Conservation (phyloP, 1,140 invertebrate species). For the Drosophila truncata region DNA sequence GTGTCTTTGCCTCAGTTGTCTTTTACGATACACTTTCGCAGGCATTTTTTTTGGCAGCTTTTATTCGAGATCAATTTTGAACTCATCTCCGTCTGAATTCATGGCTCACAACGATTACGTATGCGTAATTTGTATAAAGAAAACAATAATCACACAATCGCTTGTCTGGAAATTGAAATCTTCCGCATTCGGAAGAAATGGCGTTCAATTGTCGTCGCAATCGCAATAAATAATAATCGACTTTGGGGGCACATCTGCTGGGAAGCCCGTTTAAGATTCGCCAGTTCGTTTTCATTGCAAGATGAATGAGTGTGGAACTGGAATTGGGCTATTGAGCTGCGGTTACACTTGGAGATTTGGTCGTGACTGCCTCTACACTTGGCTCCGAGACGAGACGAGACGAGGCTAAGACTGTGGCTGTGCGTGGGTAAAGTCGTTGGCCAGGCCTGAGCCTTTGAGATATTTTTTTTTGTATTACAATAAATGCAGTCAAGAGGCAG, state of each 20-base stretch:
- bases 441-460: constrained; percentile 11
- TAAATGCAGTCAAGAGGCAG: constrained; percentile 21
- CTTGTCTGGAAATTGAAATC: constrained; percentile 30
- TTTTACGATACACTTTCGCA: constrained; percentile 12
- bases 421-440: constrained; percentile 49
- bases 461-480: constrained; percentile 29
- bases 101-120: constrained; percentile 32
- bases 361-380: constrained; percentile 45
- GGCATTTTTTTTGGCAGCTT: too few relatives aligned
- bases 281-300: constrained; percentile 19
- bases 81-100: constrained; percentile 15
- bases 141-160: constrained; percentile 32
- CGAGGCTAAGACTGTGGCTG: constrained; percentile 1
- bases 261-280: constrained; percentile 18
- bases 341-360: constrained; percentile 10
- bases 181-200: constrained; percentile 61
- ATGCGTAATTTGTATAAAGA: constrained; percentile 49
- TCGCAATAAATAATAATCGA: constrained; percentile 48
- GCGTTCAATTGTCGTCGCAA: constrained; percentile 40
- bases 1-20: not conserved
- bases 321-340: constrained; percentile 41
- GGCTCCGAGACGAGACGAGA: constrained; percentile 8
- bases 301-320: constrained; percentile 34
- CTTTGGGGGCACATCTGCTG: constrained; percentile 38
- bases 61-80: constrained; percentile 36